A percentile compares a stretch with the other conserved stretches of the same genome.
phyloP scores from a whole-genome alignment of 2,113 vertebrate genomes.

The Uropsilus gracilis region DNA sequence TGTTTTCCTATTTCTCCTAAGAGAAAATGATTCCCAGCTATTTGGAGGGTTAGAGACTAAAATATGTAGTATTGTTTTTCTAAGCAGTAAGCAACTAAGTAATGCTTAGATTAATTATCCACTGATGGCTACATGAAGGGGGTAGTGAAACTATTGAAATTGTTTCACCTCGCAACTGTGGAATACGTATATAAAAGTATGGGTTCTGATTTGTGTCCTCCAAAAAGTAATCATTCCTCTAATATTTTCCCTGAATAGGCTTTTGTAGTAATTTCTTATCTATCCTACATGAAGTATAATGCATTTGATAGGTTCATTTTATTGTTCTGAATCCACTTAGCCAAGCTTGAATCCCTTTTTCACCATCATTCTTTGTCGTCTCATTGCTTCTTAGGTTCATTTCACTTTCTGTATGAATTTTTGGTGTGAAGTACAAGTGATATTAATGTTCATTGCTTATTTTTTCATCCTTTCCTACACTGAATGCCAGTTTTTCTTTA shows the following conservation, averaged over 20 bases:
- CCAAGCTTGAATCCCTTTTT: neutral
- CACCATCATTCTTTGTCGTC: neutral
- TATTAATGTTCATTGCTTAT: neutral
- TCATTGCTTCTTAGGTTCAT: neutral
- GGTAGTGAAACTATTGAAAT: neutral
- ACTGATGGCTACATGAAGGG: neutral
- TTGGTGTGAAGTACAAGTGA: neutral
- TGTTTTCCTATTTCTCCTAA: neutral
- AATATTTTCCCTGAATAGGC: slow-evolving; percentile 30
- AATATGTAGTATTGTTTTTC: neutral
- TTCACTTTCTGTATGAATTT: neutral
- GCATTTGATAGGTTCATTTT: neutral
- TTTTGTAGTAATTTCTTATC: slow-evolving; percentile 6
- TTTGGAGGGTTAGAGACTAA: neutral
- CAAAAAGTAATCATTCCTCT: neutral
- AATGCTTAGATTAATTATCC: neutral
- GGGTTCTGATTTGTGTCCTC: neutral
- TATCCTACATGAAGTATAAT: neutral
- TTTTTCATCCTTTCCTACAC: neutral
- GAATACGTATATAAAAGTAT: neutral
- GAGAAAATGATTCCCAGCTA: neutral
- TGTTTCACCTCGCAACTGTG: neutral
- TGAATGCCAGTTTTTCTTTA: slow-evolving; percentile 13
- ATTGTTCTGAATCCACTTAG: neutral
- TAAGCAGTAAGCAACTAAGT: slow-evolving; percentile 10